These are phyloP conservation scores for Tichodroma muraria DNA, from an alignment of 2,113 vertebrate species.

Conservation along the genomic window DNA sequence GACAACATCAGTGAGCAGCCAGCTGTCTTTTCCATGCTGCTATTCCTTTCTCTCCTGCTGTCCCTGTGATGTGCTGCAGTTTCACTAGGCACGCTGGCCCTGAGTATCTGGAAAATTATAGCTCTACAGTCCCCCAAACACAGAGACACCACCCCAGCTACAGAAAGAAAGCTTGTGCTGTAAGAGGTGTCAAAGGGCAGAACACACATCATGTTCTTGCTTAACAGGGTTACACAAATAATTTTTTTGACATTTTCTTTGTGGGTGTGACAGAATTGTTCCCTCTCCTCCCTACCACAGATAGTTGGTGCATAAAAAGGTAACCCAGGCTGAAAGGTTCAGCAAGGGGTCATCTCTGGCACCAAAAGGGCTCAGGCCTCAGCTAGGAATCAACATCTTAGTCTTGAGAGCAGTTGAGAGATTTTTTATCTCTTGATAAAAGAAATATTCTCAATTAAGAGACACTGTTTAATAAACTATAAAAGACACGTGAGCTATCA, in stretches of 20 bases:
- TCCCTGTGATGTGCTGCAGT: rapidly evolving
- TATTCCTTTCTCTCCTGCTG: background rate
- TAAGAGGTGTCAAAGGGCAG: background rate
- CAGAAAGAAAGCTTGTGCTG: background rate
- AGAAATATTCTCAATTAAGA: background rate
- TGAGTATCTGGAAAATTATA: background rate
- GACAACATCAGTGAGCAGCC: background rate
- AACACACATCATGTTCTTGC: background rate
- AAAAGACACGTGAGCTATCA: background rate
- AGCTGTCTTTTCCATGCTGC: background rate
- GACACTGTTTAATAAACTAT: background rate
- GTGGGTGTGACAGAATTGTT: background rate
- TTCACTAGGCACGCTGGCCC: background rate
- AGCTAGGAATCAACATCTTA: background rate
- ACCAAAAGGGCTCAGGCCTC: background rate
- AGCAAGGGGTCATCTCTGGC: background rate
- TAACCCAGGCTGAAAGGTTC: background rate
- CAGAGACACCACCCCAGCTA: background rate
- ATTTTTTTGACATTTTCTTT: background rate
- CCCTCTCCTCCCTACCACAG: too few relatives aligned
- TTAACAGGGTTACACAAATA: background rate
- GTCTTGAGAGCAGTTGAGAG: background rate
- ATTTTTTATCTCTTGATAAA: background rate
- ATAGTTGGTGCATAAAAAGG: too few relatives aligned
- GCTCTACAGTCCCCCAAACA: background rate